Percentiles rank a stretch among this genome's conserved stretches.
Conservation (phyloP, 2,113 vertebrate genomes). For the Microcebus ravelobensis region DNA sequence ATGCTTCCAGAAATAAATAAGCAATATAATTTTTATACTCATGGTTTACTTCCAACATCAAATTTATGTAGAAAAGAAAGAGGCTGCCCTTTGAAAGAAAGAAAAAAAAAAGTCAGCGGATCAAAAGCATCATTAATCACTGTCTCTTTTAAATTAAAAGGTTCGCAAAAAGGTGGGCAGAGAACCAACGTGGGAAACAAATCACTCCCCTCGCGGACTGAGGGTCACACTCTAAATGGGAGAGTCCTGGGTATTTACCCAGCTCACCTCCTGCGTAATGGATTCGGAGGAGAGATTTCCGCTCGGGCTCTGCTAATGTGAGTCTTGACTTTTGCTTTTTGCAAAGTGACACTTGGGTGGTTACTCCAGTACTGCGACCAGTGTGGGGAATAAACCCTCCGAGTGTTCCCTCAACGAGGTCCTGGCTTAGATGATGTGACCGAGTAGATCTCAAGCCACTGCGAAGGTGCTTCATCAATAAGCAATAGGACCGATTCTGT, state of each 20-base stretch:
- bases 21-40: conserved; percentile 66
- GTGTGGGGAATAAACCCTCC: conserved; percentile 22
- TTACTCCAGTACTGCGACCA: background rate
- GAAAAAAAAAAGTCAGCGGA: conserved; percentile 48
- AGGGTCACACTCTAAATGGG: conserved; percentile 75
- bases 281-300: conserved; percentile 69
- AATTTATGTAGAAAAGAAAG: conserved; percentile 78
- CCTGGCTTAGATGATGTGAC: background rate
- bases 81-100: conserved; percentile 74
- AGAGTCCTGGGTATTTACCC: conserved; percentile 64
- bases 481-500: background rate
- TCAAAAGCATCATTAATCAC: conserved; percentile 82
- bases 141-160: conserved; percentile 82
- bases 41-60: conserved; percentile 73
- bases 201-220: conserved; percentile 72
- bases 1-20: conserved; percentile 67
- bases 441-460: background rate
- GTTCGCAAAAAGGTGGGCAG: conserved; percentile 76
- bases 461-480: background rate
- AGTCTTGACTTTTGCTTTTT: conserved; percentile 67
- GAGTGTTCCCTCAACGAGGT: background rate
- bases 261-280: conserved; percentile 73
- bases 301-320: conserved; percentile 57
- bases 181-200: conserved; percentile 75
- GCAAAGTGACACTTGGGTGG: conserved; percentile 57